Evolutionary conservation across 2,888 invertebrate genomes (phyloP).

Genomic region (Caenorhabditis imperialis): DNA sequence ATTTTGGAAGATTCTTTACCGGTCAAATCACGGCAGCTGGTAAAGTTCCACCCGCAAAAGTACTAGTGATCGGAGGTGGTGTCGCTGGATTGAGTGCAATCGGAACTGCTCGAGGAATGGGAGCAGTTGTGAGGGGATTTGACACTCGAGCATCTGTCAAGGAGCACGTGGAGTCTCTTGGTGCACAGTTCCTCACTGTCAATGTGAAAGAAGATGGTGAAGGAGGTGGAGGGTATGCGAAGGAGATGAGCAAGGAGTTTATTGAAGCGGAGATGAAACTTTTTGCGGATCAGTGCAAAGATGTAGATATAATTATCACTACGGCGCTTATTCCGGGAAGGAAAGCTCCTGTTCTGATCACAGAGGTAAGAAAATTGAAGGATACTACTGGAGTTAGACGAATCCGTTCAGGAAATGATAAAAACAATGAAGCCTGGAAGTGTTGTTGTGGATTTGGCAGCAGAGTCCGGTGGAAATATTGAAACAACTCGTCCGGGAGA

Average conservation of each 20-base stretch:
- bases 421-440: conserved; percentile 89
- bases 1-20: conserved; percentile 91
- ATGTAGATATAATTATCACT: conserved; percentile 90
- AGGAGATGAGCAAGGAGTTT: conserved; percentile 89
- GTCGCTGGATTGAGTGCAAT: conserved; percentile 90
- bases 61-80: conserved; percentile 90
- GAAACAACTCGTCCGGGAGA: conserved; percentile 81
- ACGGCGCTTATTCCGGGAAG: conserved; percentile 92
- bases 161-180: conserved; percentile 89
- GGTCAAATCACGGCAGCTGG: conserved; percentile 93
- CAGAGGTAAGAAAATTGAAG: conserved; percentile 83
- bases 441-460: conserved; percentile 90
- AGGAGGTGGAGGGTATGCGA: conserved; percentile 86
- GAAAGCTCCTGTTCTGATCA: conserved; percentile 86
- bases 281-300: conserved; percentile 88
- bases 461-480: conserved; percentile 85
- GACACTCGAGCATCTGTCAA: conserved; percentile 89
- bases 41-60: conserved; percentile 88
- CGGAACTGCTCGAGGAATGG: conserved; percentile 89
- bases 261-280: conserved; percentile 87
- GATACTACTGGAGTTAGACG: no score
- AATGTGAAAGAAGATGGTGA: conserved; percentile 67
- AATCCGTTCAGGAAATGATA: conserved; percentile 84
- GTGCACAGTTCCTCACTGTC: conserved; percentile 87
- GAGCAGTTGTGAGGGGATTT: conserved; percentile 90